A percentile compares a stretch with the other conserved stretches of the same genome.
phyloP scores from a whole-genome alignment of 2,113 vertebrate species.

The Nycticorax nycticorax region DNA sequence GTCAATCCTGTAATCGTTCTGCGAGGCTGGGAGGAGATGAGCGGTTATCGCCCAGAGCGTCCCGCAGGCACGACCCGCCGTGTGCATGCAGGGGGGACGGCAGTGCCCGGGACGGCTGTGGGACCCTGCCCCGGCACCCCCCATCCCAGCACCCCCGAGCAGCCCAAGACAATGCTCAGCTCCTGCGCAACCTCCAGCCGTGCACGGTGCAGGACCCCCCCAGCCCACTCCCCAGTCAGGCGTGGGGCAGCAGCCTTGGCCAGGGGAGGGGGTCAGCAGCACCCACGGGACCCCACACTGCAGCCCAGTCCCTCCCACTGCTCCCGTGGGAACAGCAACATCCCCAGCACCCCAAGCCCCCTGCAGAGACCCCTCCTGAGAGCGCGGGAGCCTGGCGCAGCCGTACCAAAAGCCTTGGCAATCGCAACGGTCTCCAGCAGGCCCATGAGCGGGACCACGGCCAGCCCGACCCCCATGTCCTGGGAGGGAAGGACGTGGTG shows the following conservation, averaged over 20 bases:
- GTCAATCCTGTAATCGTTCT: slow-evolving; percentile 87
- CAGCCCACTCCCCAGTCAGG: accelerated
- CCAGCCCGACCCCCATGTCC: slow-evolving; percentile 88
- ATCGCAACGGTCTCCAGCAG: slow-evolving; percentile 92
- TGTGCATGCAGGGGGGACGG: accelerated
- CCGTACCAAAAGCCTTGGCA: slow-evolving; percentile 92
- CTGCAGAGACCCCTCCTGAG: accelerated
- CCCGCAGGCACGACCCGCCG: background rate
- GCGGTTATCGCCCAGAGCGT: accelerated
- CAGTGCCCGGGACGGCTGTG: background rate
- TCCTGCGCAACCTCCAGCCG: background rate
- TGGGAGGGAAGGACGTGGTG: slow-evolving; percentile 20
- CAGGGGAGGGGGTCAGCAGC: background rate
- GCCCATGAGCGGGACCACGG: slow-evolving; percentile 90
- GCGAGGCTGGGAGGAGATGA: slow-evolving; percentile 77
- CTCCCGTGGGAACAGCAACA: background rate
- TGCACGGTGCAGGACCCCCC: background rate
- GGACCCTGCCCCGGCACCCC: background rate
- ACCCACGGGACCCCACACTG: accelerated
- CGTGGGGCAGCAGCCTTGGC: background rate
- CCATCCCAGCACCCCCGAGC: background rate
- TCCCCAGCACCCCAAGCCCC: background rate
- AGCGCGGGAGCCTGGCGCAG: background rate
- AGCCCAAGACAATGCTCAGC: accelerated
- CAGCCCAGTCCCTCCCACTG: background rate